Conservation (phyloP, 2,113 vertebrate species). For the Varanus komodoensis region DNA sequence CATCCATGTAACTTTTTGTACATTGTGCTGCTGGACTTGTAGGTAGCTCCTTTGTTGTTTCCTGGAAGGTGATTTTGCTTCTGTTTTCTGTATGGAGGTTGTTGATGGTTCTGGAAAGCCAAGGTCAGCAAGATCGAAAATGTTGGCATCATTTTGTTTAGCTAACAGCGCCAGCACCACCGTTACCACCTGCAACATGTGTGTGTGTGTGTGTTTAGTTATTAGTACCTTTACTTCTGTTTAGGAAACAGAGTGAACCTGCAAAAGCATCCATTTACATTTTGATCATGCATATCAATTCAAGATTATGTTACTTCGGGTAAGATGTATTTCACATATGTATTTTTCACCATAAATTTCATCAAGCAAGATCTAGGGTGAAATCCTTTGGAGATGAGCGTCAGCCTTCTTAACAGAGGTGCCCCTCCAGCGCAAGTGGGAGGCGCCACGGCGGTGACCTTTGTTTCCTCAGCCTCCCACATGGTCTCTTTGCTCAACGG, state of each 20-base stretch:
- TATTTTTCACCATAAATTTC: too few species aligned
- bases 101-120: neutral
- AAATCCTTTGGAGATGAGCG: too few species aligned
- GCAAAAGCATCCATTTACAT: too few species aligned
- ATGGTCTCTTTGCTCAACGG: too few species aligned
- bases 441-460: too few species aligned
- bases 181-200: neutral
- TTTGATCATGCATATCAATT: neutral
- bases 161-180: neutral
- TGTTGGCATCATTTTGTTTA: neutral
- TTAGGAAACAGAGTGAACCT: neutral
- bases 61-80: neutral
- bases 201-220: neutral
- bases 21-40: neutral
- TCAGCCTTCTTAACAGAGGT: too few species aligned
- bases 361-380: too few species aligned
- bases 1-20: neutral
- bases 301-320: neutral
- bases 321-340: neutral
- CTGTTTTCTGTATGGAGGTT: neutral
- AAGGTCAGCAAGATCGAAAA: neutral
- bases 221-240: neutral
- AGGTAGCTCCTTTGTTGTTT: neutral
- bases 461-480: too few species aligned
- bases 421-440: too few species aligned